phyloP scores from a whole-genome alignment of 1,140 invertebrate genomes.

The Brachionus calyciflorus region DNA sequence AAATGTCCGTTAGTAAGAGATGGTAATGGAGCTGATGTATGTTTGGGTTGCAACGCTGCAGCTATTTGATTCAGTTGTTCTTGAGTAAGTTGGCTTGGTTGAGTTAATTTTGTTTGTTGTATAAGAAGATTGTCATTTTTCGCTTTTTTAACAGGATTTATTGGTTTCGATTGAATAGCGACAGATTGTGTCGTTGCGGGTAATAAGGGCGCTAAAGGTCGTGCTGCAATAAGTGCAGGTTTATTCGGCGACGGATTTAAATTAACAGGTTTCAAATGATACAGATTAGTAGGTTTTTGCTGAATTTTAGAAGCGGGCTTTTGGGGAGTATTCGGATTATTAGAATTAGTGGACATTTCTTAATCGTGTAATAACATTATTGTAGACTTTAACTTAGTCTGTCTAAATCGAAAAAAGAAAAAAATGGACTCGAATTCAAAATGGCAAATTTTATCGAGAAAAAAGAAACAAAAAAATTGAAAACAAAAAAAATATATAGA shows the following conservation, averaged over 20 bases:
- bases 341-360: slow-evolving; percentile 2
- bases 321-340: background rate
- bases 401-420: background rate
- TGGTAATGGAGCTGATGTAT: background rate
- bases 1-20: background rate
- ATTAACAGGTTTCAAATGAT: background rate
- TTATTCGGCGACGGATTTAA: slow-evolving; percentile 1
- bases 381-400: slow-evolving; percentile 1
- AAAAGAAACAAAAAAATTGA: background rate
- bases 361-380: background rate
- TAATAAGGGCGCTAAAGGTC: background rate
- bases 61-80: slow-evolving; percentile 29
- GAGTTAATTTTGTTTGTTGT: background rate
- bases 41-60: slow-evolving; percentile 4
- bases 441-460: slow-evolving; percentile 9
- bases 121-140: background rate
- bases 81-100: background rate
- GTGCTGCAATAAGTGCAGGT: slow-evolving; percentile 11
- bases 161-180: background rate
- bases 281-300: background rate
- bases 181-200: background rate
- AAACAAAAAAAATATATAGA: background rate
- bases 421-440: slow-evolving; percentile 39
- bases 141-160: background rate
- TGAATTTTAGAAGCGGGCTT: background rate